Evolutionary conservation across 2,113 vertebrate species (phyloP).

Genomic region (Poeciliopsis prolifica): DNA sequence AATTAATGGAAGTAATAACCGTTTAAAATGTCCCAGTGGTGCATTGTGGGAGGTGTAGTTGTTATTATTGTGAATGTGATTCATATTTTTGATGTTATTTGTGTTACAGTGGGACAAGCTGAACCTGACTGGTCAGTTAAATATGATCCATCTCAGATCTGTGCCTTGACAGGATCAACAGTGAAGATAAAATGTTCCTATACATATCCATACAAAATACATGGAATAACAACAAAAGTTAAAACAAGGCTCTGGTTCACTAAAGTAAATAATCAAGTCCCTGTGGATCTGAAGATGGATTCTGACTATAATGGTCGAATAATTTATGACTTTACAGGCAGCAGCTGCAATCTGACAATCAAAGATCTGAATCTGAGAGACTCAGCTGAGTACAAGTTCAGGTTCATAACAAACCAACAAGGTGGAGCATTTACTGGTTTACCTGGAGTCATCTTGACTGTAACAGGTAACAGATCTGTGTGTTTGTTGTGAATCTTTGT

Average conservation of each 20-base stretch:
- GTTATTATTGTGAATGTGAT: no score
- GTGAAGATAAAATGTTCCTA: neutral
- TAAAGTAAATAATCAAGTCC: neutral
- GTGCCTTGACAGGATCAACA: constrained; percentile 8
- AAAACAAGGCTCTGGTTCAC: neutral
- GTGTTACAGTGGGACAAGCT: no score
- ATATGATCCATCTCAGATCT: constrained; percentile 9
- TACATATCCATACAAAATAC: neutral
- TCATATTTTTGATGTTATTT: no score
- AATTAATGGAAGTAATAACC: no score
- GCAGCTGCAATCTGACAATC: neutral
- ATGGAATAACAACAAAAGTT: neutral
- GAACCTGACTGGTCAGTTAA: constrained; percentile 1
- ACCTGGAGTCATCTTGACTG: constrained; percentile 30
- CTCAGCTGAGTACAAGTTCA: constrained; percentile 30
- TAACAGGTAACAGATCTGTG: neutral
- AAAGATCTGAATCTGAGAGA: constrained; percentile 3
- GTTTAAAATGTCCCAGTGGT: no score
- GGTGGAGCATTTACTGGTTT: neutral
- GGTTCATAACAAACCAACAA: neutral
- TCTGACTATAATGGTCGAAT: neutral
- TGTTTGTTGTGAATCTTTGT: neutral
- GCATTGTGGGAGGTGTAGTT: no score
- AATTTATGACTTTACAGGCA: neutral
- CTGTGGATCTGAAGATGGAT: constrained; percentile 1